Evolutionary conservation across 2,113 vertebrate species (phyloP), one percentile per base, ranked within the genome.

Genomic region (Maylandia zebra): DNA sequence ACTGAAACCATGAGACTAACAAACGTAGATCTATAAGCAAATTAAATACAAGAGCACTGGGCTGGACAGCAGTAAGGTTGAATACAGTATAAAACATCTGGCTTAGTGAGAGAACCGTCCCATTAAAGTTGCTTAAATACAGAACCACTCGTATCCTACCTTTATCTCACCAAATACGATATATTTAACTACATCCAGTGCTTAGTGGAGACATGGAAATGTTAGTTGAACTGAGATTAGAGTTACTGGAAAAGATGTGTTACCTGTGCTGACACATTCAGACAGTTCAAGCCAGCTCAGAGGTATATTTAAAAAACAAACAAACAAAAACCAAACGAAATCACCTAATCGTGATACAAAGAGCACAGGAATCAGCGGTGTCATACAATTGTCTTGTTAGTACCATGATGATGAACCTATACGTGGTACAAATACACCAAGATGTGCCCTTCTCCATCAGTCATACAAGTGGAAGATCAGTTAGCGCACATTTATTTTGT

Each of bases 271-370:
- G 83, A 93, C 83, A 93, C 89, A 91, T 92, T 94, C 88, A 94
- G 89, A 93, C 56, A 90, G 55, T 84, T 89, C 85, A 82, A 91
- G 81, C 93, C 64, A 90, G 90, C 61, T 88, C 81, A 83, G 89
- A 93, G 89, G 89, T 91, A 94, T 90, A 61, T 61, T 61, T 34
- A n/a, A 52, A 64, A 53, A 6, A 10, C 0, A 17, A 88, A 38
- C 2, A 45, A 89, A 90, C 1, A 8, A 61, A 61, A 91, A 82
- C 1, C 2, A 48, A 89, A 91, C 2, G 10, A 64, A 64, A 92
- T 90, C 89, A 89, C 89, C 69, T 45, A 74, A 83, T 96, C 93
- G 89, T 93, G 93, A 93, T 89, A 9, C 83, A 85, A 93, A 87
- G 90, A 92, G 87, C 86, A 81, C 57, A 36, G 59, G 83, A 91